Base-by-base conservation (phyloP, 2,888 invertebrate species). In the Ectemnius lituratus region DNA sequence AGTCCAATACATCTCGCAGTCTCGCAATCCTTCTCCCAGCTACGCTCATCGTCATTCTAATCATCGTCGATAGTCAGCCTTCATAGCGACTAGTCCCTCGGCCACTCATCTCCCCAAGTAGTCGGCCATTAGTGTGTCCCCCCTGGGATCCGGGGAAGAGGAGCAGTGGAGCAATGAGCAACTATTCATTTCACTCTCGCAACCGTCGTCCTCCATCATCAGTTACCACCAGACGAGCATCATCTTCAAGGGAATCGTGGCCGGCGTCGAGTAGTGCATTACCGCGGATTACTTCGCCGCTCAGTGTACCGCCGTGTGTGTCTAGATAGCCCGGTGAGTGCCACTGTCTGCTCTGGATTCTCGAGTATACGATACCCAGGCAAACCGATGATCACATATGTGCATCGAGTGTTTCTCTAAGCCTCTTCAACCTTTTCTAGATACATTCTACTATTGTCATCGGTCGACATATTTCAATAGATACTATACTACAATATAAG, bases 221-320 rank as follows among this genome's bases (percentile, higher is more conserved):
- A 52, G 52, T 52, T 16, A 52, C 16, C 52, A 52, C 23, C 23
- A 3, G 23, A 1, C 23, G 23, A 23, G 52, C 52, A 5, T 52
- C 52, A 52, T 52, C 52, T 52, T 52, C 52, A 52, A 14, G 52
- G 52, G 52, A 37, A 52, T 52, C 52, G 52, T 52, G 52, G 47
- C 47, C 52, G 52, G 16, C 52, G 37, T 37, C 37, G 37, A 37
- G 37, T 37, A 37, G 37, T 37, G 52, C 52, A 52, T 52, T 52
- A 52, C 14, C 1, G 16, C 52, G 52, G 52, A 52, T 52, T 52
- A 52, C 52, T 37, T 8, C 37, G 37, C 8, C 52, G 52, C 52
- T 52, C 16, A 16, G 52, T 52, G 52, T 52, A 16, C 52, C 37
- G 37, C 37, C 37, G 37, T 11, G 37, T 37, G 37, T 37, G 5